These are phyloP conservation scores for Bambusicola thoracicus DNA, from an alignment of 2,113 vertebrate species.

Conservation along the genomic window DNA sequence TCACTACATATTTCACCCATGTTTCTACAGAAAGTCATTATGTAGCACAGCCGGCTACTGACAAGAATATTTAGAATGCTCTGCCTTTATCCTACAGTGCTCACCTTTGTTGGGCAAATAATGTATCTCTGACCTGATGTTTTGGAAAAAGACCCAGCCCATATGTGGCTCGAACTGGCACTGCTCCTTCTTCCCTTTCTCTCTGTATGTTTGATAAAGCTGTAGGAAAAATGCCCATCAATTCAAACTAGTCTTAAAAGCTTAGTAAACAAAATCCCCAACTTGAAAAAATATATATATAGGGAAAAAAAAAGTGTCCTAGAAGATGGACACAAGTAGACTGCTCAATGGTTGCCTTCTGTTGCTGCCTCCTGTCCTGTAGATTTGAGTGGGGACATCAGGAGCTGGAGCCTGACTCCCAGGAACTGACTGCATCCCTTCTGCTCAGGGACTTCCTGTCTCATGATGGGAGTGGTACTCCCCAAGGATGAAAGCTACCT, in stretches of 20 bases:
- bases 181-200: not conserved
- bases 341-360: not conserved
- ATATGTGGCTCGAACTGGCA: not conserved
- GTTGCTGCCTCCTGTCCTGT: not conserved
- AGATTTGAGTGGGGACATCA: not conserved
- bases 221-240: not conserved
- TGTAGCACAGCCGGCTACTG: not conserved
- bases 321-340: not conserved
- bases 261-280: not conserved
- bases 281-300: not conserved
- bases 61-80: constrained; percentile 43
- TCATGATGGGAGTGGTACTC: rapidly evolving
- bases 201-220: not conserved
- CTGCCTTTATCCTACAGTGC: not conserved
- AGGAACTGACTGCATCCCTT: not conserved
- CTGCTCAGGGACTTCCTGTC: not conserved
- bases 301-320: not conserved
- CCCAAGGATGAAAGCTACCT: not conserved
- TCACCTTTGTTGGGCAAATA: not conserved
- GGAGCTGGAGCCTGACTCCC: not conserved
- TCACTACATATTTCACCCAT: constrained; percentile 39
- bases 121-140: not conserved
- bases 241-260: not conserved
- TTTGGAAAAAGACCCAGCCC: not conserved
- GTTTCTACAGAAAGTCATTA: constrained; percentile 24